Evolutionary conservation across 2,113 vertebrate genomes (phyloP).

Genomic region (Callipepla squamata): DNA sequence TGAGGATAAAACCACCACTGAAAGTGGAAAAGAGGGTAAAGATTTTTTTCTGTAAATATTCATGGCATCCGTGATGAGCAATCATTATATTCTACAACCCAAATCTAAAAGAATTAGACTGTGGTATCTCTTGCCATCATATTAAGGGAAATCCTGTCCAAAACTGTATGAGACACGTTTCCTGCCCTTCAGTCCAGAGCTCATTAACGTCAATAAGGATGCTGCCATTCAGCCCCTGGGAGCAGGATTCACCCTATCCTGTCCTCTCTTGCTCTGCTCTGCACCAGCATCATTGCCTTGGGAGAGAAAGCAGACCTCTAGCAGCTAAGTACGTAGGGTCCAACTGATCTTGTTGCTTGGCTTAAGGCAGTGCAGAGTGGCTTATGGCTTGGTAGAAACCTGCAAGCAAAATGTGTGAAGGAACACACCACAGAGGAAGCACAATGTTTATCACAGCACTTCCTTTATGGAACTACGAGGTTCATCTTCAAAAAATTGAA

Average conservation of each 20-base stretch:
- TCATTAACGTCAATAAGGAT: background rate
- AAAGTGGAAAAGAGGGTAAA: background rate
- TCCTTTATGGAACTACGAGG: background rate
- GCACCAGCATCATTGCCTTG: fast-evolving
- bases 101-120: background rate
- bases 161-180: background rate
- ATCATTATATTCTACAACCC: background rate
- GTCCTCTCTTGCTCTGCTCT: background rate
- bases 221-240: background rate
- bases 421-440: background rate
- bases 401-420: background rate
- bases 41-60: conserved; percentile 17
- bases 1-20: background rate
- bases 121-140: background rate
- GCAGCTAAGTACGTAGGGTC: background rate
- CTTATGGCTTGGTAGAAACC: background rate
- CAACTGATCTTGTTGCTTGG: fast-evolving
- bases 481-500: background rate
- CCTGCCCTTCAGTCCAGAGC: background rate
- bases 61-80: background rate
- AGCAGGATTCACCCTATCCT: background rate
- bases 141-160: fast-evolving
- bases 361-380: background rate
- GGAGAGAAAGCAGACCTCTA: background rate
- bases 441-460: background rate